Evolutionary conservation across 92 coral and sea anemone genomes (phyloP), one percentile per base, ranked within the genome.

Genomic region (Heteractis magnifica): DNA sequence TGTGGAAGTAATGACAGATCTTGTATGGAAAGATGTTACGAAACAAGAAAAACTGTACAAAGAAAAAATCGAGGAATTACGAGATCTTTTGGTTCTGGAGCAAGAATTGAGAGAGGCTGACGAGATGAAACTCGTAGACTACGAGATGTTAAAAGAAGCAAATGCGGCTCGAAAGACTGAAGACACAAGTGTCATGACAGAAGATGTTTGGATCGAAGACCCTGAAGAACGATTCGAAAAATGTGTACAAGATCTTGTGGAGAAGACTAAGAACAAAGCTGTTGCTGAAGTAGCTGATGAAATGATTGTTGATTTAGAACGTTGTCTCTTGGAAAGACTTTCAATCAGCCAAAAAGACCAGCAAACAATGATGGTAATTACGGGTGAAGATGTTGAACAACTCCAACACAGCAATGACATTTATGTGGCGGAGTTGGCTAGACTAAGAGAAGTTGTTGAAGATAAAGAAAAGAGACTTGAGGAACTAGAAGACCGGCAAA

Each of bases 141-240:
- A 19, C 64, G 77, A 81, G n/a, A 11, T 81, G 11, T 26, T 81
- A n/a, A 68, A 81, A 68, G 73, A 68, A 68, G 50, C 49, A 68
- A 21, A 68, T 23, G 14, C 5, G 73, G 49, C 49, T 68, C 20
- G 9, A 23, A 68, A 20, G 73, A 68, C 48, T 64, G 49, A 72
- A 86, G 87, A 89, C 76, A n/a, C 77, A 70, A 49, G 89, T 41
- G 68, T 71, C 26, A 88, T 88, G 89, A 91, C 94, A 10, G 91
- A 91, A 1, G 75, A 51, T n/a, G 89, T 83, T 53, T 91, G 89
- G 91, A 78, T 84, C 7, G 92, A 89, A 56, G 77, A 86, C 21
- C 53, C 86, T 81, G 0, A 49, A 81, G 77, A 89, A 78, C 75
- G 83, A 86, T 5, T 89, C 86, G 82, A 50, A 52, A 81, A 83